phyloP scores from a whole-genome alignment of 2,888 invertebrate species.

The Eupithecia abbreviata region DNA sequence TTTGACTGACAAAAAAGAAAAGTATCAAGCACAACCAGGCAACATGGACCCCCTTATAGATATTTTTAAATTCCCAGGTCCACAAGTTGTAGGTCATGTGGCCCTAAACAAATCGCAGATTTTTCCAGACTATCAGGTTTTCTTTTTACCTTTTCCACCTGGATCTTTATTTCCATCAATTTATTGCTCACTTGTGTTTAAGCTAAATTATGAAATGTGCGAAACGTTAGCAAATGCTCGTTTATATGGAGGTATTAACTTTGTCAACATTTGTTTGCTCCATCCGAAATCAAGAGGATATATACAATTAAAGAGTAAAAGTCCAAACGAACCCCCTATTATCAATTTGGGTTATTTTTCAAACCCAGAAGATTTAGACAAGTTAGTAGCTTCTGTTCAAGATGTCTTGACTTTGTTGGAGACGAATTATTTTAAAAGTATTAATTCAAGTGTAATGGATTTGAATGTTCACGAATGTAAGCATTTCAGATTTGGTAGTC shows the following conservation, averaged over 20 bases:
- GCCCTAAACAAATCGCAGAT: constrained; percentile 49
- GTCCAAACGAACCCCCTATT: constrained; percentile 74
- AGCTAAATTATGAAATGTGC: constrained; percentile 31
- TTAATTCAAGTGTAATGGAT: constrained; percentile 49
- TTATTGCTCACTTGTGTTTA: constrained; percentile 32
- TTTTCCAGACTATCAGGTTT: constrained; percentile 55
- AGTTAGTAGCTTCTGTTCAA: constrained; percentile 26
- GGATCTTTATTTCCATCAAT: constrained; percentile 27
- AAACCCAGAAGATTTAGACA: constrained; percentile 36
- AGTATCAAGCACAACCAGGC: constrained; percentile 19
- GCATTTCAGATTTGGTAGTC: constrained; percentile 44
- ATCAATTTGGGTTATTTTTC: constrained; percentile 38
- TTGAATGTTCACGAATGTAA: constrained; percentile 50
- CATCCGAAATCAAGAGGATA: constrained; percentile 41
- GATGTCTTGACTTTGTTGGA: constrained; percentile 37
- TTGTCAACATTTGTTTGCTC: constrained; percentile 24
- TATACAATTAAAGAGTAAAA: constrained; percentile 76
- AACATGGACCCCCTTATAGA: constrained; percentile 43
- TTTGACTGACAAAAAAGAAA: constrained; percentile 42
- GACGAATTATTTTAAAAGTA: constrained; percentile 34
- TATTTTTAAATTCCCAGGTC: constrained; percentile 33
- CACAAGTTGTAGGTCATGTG: constrained; percentile 40
- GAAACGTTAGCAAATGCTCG: constrained; percentile 24
- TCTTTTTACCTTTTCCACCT: constrained; percentile 25
- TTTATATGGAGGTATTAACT: constrained; percentile 17